A percentile compares a stretch with the other conserved stretches of the same genome.
These are phyloP conservation scores for Dendroctonus ponderosae DNA, from an alignment of 1,140 invertebrate genomes.

Conservation along the genomic window DNA sequence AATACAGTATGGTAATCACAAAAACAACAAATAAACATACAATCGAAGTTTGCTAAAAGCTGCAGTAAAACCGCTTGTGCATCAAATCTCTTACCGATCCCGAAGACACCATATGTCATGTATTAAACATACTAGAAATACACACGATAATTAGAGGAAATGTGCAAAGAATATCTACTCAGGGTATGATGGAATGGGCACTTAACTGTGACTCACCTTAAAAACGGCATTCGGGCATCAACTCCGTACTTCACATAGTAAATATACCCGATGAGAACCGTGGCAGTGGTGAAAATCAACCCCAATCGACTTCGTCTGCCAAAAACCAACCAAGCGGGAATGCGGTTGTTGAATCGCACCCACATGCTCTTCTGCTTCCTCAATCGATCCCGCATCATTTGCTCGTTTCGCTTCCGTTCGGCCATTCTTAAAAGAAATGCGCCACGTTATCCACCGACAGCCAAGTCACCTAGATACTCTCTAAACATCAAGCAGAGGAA, in stretches of 20 bases:
- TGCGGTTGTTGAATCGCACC: conserved; percentile 42
- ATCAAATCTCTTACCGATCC: conserved; percentile 43
- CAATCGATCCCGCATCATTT: conserved; percentile 51
- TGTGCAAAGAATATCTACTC: background rate
- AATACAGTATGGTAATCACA: conserved; percentile 5
- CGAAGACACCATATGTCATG: conserved; percentile 48
- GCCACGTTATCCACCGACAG: too few species aligned
- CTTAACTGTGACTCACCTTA: conserved; percentile 42
- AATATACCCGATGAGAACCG: conserved; percentile 56
- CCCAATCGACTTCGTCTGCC: conserved; percentile 50
- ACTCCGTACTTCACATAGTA: conserved; percentile 53
- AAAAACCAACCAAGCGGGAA: conserved; percentile 43
- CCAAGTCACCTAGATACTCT: too few species aligned
- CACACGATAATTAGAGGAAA: conserved; percentile 8
- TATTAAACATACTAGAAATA: conserved; percentile 44
- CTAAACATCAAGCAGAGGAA: too few species aligned
- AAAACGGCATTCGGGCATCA: conserved; percentile 40
- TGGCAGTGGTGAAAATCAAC: conserved; percentile 54
- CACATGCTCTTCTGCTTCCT: conserved; percentile 42
- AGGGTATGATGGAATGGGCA: background rate
- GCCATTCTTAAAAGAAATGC: conserved; percentile 52
- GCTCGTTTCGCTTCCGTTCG: conserved; percentile 54
- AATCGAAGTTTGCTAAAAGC: conserved; percentile 39
- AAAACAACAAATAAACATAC: conserved; percentile 8
- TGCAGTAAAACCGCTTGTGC: conserved; percentile 47